Evolutionary conservation across 2,888 invertebrate species (phyloP), one percentile per base, ranked within the genome.

Genomic region (Gastracanthus pulcherrimus): DNA sequence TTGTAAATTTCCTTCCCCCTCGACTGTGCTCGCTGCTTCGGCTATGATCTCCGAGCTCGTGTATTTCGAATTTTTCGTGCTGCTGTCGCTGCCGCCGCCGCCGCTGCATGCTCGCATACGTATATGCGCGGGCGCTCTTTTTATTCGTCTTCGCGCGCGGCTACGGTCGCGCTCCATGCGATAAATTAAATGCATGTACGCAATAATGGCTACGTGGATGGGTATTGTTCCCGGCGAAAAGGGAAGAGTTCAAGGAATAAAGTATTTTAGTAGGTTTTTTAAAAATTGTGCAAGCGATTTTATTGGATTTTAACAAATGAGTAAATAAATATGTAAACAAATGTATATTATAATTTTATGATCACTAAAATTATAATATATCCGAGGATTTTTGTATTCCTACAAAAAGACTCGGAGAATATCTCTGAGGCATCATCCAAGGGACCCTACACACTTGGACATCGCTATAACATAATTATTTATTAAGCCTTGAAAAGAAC

Each of bases 121-220:
- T n/a, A n/a, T n/a, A 19, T 19, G 34, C 11, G 19, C 26, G 62
- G n/a, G 58, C 31, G 31, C 31, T 67, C 66, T 58, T 67, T 72
- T 55, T 72, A 45, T 67, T 66, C 16, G 1, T 41, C 19, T 36
- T 34, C 26, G 4, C 31, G 45, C 13, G 9, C n/a, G 13, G 16
- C 60, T 60, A 34, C 34, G 3, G 9, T 26, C 55, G 0, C 9
- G 55, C 55, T 55, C 1, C 55, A n/a, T n/a, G 26, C 66, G 66
- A 79, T 78, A 78, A 78, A 78, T 78, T 70, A 64, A 78, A 64
- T 29, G 70, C 62, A 51, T 78, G 77, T 71, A 62, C 48, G 48
- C 19, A 62, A 51, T 71, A 71, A 78, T 19, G 48, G 62, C 64
- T 36, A 9, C 23, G 26, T 7, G 48, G 62, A 70, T 36, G 51